These are phyloP conservation scores for Lophius piscatorius DNA, from an alignment of 2,113 vertebrate genomes.

Conservation along the genomic window DNA sequence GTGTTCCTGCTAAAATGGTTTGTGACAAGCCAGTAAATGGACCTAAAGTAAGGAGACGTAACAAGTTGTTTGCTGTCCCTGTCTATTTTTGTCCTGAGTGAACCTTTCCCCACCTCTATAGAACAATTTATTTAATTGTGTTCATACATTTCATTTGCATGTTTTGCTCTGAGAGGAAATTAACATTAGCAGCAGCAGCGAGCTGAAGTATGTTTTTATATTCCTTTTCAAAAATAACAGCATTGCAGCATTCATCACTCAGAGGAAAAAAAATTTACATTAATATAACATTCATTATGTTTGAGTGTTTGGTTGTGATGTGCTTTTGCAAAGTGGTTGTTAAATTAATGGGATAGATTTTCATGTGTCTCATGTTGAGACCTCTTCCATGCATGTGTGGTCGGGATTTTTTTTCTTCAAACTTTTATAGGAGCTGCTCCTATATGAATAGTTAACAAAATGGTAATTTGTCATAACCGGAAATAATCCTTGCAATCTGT, in stretches of 20 bases:
- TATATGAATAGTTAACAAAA: conserved; percentile 8
- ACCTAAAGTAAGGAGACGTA: conserved; percentile 61
- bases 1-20: conserved; percentile 31
- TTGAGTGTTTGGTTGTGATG: conserved; percentile 74
- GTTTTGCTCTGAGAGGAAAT: conserved; percentile 78
- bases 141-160: conserved; percentile 75
- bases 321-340: conserved; percentile 70
- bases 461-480: too few species aligned
- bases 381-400: conserved; percentile 18
- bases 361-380: conserved; percentile 41
- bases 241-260: conserved; percentile 63
- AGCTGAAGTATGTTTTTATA: conserved; percentile 80
- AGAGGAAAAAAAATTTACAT: conserved; percentile 60
- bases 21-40: conserved; percentile 51
- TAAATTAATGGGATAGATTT: conserved; percentile 46
- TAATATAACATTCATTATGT: conserved; percentile 66
- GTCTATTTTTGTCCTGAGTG: conserved; percentile 52
- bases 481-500: not conserved
- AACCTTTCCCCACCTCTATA: conserved; percentile 62
- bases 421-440: conserved; percentile 22
- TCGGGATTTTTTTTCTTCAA: conserved; percentile 26
- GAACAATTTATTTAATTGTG: conserved; percentile 70
- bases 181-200: conserved; percentile 74
- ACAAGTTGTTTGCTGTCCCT: conserved; percentile 58
- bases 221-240: conserved; percentile 76